phyloP scores from a whole-genome alignment of 2,888 invertebrate species.

The Leptarthrus brevirostris region DNA sequence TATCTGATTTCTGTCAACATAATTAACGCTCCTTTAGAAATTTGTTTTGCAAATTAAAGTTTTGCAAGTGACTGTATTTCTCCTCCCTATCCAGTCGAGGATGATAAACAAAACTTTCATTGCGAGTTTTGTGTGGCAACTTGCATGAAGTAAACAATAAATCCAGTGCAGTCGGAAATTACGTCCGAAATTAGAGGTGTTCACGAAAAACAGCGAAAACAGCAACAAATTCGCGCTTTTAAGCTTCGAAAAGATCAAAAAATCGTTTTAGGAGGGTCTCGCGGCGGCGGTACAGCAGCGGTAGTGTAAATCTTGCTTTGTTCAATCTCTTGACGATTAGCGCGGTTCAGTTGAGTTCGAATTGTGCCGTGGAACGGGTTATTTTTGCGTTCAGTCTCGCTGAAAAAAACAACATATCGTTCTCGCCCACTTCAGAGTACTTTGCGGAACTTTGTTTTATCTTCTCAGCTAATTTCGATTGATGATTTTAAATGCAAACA shows the following conservation, averaged over 20 bases:
- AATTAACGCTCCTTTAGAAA: no score
- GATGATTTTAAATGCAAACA: background rate
- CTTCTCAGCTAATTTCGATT: background rate
- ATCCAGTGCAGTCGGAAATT: constrained; percentile 4
- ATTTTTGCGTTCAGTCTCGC: background rate
- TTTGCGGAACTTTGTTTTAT: background rate
- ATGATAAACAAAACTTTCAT: background rate
- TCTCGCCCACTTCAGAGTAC: background rate
- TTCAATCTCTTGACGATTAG: constrained; percentile 14
- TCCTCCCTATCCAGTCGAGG: background rate
- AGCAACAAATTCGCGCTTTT: constrained; percentile 4
- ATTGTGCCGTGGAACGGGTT: constrained; percentile 7
- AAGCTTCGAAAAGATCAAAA: background rate
- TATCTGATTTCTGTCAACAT: no score
- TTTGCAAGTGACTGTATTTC: constrained; percentile 10
- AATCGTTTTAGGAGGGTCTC: no score
- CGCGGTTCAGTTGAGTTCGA: constrained; percentile 26
- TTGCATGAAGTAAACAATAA: no score
- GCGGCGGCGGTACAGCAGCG: no score
- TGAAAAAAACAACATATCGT: background rate
- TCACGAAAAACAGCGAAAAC: background rate
- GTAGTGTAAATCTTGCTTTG: constrained; percentile 25
- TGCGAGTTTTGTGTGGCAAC: no score
- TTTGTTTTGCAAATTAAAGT: no score
- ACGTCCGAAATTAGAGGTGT: no score